Conservation (phyloP, 2,797 vertebrate genomes). For the Orestias chungarensis region DNA sequence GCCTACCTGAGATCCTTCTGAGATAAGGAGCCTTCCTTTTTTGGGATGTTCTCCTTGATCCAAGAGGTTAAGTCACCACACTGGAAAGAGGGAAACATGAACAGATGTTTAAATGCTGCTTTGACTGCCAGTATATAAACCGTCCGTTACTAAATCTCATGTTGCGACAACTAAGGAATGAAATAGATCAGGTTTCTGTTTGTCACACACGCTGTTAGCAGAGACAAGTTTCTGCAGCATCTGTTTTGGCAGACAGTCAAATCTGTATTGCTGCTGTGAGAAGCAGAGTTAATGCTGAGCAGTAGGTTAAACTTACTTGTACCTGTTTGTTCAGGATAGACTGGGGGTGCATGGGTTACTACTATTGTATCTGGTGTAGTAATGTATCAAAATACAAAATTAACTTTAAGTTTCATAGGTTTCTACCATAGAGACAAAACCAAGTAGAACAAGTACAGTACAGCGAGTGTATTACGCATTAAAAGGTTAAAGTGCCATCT, state of each 20-base stretch:
- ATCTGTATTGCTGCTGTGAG: constrained; percentile 67
- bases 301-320: background rate
- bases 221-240: constrained; percentile 49
- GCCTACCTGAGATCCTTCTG: constrained; percentile 71
- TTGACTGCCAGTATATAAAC: constrained; percentile 27
- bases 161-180: background rate
- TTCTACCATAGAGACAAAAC: too few species aligned
- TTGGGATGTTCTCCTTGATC: constrained; percentile 86
- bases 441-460: too few species aligned
- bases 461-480: too few species aligned
- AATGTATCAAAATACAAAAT: too few species aligned
- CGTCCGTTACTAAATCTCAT: constrained; percentile 35
- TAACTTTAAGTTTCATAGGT: too few species aligned
- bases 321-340: background rate
- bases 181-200: background rate
- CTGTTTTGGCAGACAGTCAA: constrained; percentile 23
- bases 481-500: too few species aligned
- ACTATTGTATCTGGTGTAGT: too few species aligned
- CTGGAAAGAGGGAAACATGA: constrained; percentile 69
- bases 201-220: too few species aligned
- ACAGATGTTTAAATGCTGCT: constrained; percentile 28
- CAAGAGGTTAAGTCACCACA: constrained; percentile 73
- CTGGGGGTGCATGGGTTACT: constrained; percentile 18
- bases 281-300: constrained; percentile 29
- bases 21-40: constrained; percentile 88